Evolutionary conservation across 2,888 invertebrate species (phyloP).

Genomic region (Dryadula phaetusa): DNA sequence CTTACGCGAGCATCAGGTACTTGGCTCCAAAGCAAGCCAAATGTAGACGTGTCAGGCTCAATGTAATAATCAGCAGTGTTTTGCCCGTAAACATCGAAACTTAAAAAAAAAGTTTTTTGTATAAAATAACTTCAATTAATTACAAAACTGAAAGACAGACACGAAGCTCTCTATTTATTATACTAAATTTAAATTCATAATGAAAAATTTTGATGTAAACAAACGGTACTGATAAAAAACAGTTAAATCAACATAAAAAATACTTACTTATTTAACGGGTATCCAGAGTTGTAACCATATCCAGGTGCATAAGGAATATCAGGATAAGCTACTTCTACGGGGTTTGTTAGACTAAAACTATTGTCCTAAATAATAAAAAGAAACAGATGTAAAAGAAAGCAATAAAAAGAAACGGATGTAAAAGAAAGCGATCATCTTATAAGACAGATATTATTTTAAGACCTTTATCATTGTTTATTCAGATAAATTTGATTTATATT

Average conservation of each 20-base stretch:
- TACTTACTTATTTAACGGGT: conserved; percentile 61
- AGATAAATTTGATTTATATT: no score
- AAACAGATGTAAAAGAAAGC: neutral
- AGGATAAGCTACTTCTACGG: conserved; percentile 69
- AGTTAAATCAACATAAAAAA: no score
- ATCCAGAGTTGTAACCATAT: conserved; percentile 65
- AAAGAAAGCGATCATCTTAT: no score
- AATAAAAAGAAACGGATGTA: no score
- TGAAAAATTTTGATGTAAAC: no score
- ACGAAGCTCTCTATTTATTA: no score
- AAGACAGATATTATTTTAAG: no score
- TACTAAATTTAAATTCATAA: no score
- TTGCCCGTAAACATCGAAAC: conserved; percentile 69
- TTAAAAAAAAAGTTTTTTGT: conserved; percentile 43
- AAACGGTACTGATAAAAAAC: no score
- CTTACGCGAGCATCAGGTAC: conserved; percentile 74
- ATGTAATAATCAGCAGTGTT: conserved; percentile 56
- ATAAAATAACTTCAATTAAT: neutral
- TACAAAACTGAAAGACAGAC: neutral
- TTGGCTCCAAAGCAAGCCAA: conserved; percentile 73
- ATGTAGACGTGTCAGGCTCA: conserved; percentile 70
- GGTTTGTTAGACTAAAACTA: conserved; percentile 60
- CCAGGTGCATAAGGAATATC: conserved; percentile 76
- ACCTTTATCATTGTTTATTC: no score
- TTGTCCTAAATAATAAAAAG: conserved; percentile 58